Evolutionary conservation across 2,888 invertebrate species (phyloP), one percentile per base, ranked within the genome.

Genomic region (Amphipyra berbera): DNA sequence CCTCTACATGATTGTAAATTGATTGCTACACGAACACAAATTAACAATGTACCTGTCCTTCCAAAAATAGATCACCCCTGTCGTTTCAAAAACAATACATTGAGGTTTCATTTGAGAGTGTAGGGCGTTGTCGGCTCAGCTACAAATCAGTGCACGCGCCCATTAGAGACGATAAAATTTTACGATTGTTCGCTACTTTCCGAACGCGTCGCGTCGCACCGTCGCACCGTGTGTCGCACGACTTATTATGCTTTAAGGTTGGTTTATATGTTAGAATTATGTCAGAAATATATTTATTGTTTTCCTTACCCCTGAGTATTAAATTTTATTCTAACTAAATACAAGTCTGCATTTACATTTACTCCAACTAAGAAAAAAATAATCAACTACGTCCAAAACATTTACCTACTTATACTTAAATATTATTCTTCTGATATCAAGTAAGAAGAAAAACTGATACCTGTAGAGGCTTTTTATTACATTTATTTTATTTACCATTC

Each of bases 151-250:
- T 73, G 77, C 72, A 78, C 81, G 80, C 82, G 75, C 79, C 89
- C 86, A 93, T 94, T 94, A 93, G 85, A 82, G 88, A 87, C 85
- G 88, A 93, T 93, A 93, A 93, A 93, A 91, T 86, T 93, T 93
- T 88, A 93, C 88, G 91, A 90, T 75, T 83, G 82, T 82, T 82
- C 83, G 85, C 88, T 87, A 84, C 90, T 90, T 88, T 88, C 87
- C 86, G 82, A 84, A 80, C 79, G 66, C 81, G 78, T 72, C 83
- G 81, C 73, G 76, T 76, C 78, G 73, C 73, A 80, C 76, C 74
- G 76, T 71, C 61, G 73, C 57, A 64, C 76, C 78, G 76, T 78
- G 64, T 83, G 81, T 80, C 82, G 82, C 78, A 70, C 73, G 73
- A 76, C 81, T 83, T 83, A 84, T 83, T 79, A 61, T 60, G 27